Percentiles rank a stretch among this genome's conserved stretches.
Conservation (phyloP, 2,797 vertebrate genomes). For the Rhabdomys pumilio region DNA sequence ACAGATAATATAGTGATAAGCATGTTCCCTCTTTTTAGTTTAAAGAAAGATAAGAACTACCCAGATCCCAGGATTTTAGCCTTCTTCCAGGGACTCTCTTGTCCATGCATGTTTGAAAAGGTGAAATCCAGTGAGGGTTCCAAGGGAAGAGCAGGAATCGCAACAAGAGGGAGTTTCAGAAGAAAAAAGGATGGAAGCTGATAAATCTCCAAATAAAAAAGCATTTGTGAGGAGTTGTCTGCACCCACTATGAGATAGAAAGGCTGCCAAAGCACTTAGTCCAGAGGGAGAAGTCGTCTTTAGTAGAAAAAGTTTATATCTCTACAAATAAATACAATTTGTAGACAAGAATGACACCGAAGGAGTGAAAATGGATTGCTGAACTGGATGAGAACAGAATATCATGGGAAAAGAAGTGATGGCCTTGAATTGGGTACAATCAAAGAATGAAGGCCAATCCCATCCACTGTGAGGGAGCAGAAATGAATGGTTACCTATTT, state of each 20-base stretch:
- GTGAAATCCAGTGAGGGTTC: background rate
- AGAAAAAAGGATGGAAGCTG: background rate
- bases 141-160: background rate
- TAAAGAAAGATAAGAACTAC: slow-evolving; percentile 1
- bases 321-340: background rate
- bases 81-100: background rate
- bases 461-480: background rate
- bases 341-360: background rate
- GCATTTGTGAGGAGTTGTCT: background rate
- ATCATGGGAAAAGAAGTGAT: background rate
- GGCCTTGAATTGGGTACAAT: background rate
- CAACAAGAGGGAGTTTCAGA: background rate
- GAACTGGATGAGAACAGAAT: background rate
- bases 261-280: background rate
- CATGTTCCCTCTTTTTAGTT: background rate
- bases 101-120: background rate
- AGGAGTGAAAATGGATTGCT: background rate
- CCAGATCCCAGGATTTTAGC: background rate
- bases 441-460: background rate
- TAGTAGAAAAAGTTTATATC: background rate
- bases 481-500: background rate
- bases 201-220: background rate
- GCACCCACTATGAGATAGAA: background rate
- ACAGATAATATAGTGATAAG: background rate
- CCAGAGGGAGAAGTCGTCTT: background rate